Conservation (phyloP, 1,140 invertebrate genomes). For the Nasonia giraulti region DNA sequence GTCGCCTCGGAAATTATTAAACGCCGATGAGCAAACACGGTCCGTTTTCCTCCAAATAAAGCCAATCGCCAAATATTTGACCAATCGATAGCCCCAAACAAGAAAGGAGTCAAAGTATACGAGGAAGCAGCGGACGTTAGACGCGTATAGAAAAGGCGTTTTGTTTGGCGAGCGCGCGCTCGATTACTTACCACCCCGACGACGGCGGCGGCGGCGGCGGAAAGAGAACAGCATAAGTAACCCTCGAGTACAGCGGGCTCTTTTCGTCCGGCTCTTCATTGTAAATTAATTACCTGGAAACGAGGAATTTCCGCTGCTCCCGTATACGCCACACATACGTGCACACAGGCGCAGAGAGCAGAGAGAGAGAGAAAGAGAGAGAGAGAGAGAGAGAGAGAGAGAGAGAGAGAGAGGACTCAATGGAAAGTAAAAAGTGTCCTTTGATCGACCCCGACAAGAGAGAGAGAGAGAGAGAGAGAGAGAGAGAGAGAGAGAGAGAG, state of each 20-base stretch:
- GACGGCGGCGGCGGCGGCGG: conserved; percentile 17
- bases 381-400: not conserved
- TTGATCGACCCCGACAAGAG: conserved; percentile 61
- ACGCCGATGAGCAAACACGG: not conserved
- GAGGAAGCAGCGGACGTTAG: not conserved
- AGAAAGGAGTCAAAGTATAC: too few species aligned
- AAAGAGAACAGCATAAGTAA: conserved; percentile 64
- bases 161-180: not conserved
- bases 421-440: conserved; percentile 70
- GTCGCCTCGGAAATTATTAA: not conserved
- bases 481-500: not conserved
- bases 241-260: conserved; percentile 56
- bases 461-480: conserved; percentile 37
- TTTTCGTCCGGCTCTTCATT: conserved; percentile 70
- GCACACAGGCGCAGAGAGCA: not conserved
- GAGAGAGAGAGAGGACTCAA: conserved; percentile 59
- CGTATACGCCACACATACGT: not conserved
- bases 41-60: not conserved
- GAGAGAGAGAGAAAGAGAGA: conserved; percentile 29
- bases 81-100: conserved; percentile 5
- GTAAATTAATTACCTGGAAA: conserved; percentile 76
- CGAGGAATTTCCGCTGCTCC: conserved; percentile 72
- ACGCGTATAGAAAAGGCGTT: not conserved
- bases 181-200: conserved; percentile 32
- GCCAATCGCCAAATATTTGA: conserved; percentile 13